Evolutionary conservation across 1,140 invertebrate species (phyloP), one percentile per base, ranked within the genome.

Genomic region (Vollenhovia emeryi): DNA sequence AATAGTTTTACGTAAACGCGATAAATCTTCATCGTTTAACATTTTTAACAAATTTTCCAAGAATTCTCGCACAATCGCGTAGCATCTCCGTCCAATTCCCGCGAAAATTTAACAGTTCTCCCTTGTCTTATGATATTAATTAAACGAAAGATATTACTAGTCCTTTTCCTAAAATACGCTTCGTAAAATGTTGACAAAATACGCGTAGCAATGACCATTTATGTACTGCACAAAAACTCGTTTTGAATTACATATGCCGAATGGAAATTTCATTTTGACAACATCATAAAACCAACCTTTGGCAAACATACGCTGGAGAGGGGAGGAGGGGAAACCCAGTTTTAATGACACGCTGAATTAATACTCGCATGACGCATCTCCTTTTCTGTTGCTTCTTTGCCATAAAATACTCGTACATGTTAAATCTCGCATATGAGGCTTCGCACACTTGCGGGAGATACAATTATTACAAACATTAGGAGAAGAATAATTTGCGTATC

Each of bases 241-340:
- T 88, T 89, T 88, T 69, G 69, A 88, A 86, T 80, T 73, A 76
- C 87, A 64, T 59, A 75, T 86, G 74, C 57, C 87, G 64, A 89
- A 88, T 84, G 84, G 76, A 78, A 87, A 89, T 89, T 89, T 89
- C 84, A 89, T 89, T 88, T 88, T 71, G 76, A 89, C 69, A 87
- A 88, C 60, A 59, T 40, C 83, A 84, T 89, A 88, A 88, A 89
- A 88, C 62, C 74, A 69, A 84, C n/a, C 71, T 57, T 88, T 88
- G 59, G 48, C 69, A 76, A 87, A 87, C 74, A 75, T 50, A 66
- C 40, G 52, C 69, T 18, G 45, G n/a, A n/a, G n/a, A n/a, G n/a
- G n/a, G n/a, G n/a, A n/a, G n/a, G n/a, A n/a, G n/a, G n/a, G n/a
- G n/a, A 57, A 73, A 48, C 71, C 43, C 62, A 43, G 78, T 82